Base-by-base conservation (phyloP, 2,888 invertebrate genomes). In the Leptinotarsa tumamoca region DNA sequence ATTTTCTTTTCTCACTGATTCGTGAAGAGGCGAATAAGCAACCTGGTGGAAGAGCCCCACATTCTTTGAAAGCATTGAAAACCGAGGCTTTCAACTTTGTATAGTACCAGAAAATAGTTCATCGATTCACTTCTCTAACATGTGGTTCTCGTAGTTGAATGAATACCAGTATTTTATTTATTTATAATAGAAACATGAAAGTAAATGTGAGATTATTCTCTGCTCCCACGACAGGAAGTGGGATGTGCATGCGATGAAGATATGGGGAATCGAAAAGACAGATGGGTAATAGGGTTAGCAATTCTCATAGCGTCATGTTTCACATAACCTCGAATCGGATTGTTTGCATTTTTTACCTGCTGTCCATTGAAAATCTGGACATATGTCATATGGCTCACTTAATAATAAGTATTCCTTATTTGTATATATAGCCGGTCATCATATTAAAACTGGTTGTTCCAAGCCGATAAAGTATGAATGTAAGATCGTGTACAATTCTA, bases 181-280 rank as follows among this genome's bases (percentile, higher is more conserved):
- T 54, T 33, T 14, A 10, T 52, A 68, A 54, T 27, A 52, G 18
- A 43, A 49, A 23, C 51, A 69, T 70, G 67, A 27, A 66, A 68
- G 73, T 70, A 52, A 71, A 58, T 70, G 61, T 67, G 33, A 63
- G 63, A 70, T 73, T 71, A 76, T 76, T 76, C 67, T 33, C 43
- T 54, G 69, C 71, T 68, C 52, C 73, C 67, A 68, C 66, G 67
- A 71, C 76, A 76, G 76, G 76, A 73, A 70, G 73, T 76, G 76
- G 71, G 76, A 71, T 73, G 73, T 73, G n/a, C 73, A 71, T 67
- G 43, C 66, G 43, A 70, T 67, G 50, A 49, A 74, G 67, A 74
- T 76, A 71, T 73, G 67, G 76, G 73, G 73, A 76, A 76, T 76
- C 68, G 67, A 76, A 70, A 68, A 70, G 76, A 71, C 76, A 76